Conservation (phyloP, 2,888 invertebrate species). For the Parasteatoda lunata region DNA sequence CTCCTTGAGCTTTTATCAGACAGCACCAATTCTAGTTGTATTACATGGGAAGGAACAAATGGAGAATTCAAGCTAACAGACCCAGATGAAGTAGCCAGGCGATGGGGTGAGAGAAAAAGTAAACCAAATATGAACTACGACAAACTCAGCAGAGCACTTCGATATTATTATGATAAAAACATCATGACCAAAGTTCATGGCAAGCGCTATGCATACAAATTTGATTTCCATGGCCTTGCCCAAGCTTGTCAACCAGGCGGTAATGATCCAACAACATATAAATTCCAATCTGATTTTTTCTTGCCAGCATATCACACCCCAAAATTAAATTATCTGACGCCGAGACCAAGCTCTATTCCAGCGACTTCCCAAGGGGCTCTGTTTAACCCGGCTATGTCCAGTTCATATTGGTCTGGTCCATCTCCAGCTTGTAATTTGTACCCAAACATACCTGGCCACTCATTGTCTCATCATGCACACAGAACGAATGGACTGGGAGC, state of each 20-base stretch:
- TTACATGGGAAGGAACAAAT: constrained; percentile 96
- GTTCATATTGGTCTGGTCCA: constrained; percentile 69
- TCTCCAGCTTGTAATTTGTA: constrained; percentile 69
- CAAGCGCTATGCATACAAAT: constrained; percentile 97
- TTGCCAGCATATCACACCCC: constrained; percentile 69
- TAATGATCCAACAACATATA: constrained; percentile 68
- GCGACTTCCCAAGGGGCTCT: constrained; percentile 63
- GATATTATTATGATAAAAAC: constrained; percentile 99
- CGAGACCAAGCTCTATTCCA: constrained; percentile 53
- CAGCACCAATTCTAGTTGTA: constrained; percentile 88
- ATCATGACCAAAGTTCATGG: constrained; percentile 99
- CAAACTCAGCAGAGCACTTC: constrained; percentile 95
- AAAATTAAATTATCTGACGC: constrained; percentile 68
- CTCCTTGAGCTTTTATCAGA: constrained; percentile 95
- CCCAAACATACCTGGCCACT: constrained; percentile 62
- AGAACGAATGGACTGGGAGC: constrained; percentile 66
- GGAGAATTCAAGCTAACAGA: constrained; percentile 97
- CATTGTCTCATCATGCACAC: constrained; percentile 61
- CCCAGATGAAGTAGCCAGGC: constrained; percentile 97
- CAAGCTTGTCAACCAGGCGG: constrained; percentile 71
- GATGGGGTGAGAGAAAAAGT: constrained; percentile 99
- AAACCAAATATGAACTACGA: constrained; percentile 99
- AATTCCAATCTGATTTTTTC: constrained; percentile 69
- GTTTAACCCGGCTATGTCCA: constrained; percentile 65
- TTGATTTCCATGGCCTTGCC: constrained; percentile 80